phyloP scores from a whole-genome alignment of 2,888 invertebrate genomes.

The Yponomeuta cagnagella region DNA sequence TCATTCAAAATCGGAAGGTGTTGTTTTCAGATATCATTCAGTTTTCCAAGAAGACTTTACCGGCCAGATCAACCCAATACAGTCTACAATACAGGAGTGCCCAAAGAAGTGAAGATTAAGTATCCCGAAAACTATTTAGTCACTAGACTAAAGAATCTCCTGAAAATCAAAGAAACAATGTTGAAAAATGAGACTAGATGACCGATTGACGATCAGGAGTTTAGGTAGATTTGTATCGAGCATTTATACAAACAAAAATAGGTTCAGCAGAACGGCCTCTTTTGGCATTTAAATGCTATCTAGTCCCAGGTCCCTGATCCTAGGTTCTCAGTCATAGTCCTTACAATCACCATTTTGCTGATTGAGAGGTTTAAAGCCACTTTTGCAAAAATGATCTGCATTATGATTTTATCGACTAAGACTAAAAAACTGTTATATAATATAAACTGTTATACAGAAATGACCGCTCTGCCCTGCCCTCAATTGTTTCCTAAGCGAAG shows the following conservation, averaged over 20 bases:
- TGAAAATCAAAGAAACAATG: not conserved
- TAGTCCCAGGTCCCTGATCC: not conserved
- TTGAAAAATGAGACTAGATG: too few relatives aligned
- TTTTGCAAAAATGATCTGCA: too few relatives aligned
- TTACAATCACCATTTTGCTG: too few relatives aligned
- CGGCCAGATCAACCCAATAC: constrained; percentile 16
- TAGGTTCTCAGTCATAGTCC: too few relatives aligned
- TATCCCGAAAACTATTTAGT: constrained; percentile 2
- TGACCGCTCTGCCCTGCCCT: too few relatives aligned
- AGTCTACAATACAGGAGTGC: not conserved
- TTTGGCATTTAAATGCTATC: not conserved
- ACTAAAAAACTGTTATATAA: too few relatives aligned
- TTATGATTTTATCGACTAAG: too few relatives aligned
- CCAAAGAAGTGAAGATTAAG: not conserved
- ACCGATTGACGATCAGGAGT: not conserved
- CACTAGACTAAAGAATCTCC: constrained; percentile 4
- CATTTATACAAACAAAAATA: not conserved
- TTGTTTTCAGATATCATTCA: not conserved
- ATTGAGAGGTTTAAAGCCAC: too few relatives aligned
- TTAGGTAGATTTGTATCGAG: not conserved
- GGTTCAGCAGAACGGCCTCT: not conserved
- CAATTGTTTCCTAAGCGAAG: too few relatives aligned
- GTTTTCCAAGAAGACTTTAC: not conserved
- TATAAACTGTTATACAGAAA: too few relatives aligned
- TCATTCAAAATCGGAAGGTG: not conserved